Base-by-base conservation (phyloP, 2,888 invertebrate species). In the Dugesia japonica region DNA sequence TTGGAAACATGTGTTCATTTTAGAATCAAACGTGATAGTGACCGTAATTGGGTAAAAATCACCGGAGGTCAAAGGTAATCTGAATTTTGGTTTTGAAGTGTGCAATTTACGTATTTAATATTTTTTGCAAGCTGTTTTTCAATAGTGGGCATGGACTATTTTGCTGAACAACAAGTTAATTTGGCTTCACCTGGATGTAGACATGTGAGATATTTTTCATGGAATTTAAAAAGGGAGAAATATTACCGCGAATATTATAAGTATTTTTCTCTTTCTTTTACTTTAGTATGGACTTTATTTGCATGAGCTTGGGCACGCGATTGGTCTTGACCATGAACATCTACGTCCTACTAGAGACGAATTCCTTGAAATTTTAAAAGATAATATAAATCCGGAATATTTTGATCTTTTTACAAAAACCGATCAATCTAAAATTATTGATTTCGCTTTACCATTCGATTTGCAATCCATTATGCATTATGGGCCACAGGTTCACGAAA, bases 181-280 rank as follows among this genome's bases (percentile, higher is more conserved):
- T n/a, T 56, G 17, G n/a, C 56, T n/a, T 56, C 56, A 20, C 56
- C 56, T 56, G 56, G 56, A 1, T 56, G 56, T 56, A 56, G 56
- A 56, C 23, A 56, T 56, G 56, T 56, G 56, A 56, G 56, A 56
- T 56, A 56, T 56, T 56, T 56, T 56, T 56, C 56, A 56, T 56
- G 56, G 56, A n/a, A 9, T 13, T 56, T n/a, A n/a, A 56, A 56
- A 23, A 56, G 17, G 56, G 56, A 56, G 56, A 56, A 56, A n/a
- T 56, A 56, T 56, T 56, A n/a, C 20, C 56, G 17, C 4, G n/a
- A 23, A 20, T 23, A 56, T 4, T 23, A 9, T 20, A 20, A 9
- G n/a, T 56, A 56, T 56, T 23, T 20, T 56, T 20, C 56, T n/a
- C 4, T 56, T n/a, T 56, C 17, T 56, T 56, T 56, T 31, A 31